Conservation (phyloP, 2,888 invertebrate genomes). For the Ellobium chinense region DNA sequence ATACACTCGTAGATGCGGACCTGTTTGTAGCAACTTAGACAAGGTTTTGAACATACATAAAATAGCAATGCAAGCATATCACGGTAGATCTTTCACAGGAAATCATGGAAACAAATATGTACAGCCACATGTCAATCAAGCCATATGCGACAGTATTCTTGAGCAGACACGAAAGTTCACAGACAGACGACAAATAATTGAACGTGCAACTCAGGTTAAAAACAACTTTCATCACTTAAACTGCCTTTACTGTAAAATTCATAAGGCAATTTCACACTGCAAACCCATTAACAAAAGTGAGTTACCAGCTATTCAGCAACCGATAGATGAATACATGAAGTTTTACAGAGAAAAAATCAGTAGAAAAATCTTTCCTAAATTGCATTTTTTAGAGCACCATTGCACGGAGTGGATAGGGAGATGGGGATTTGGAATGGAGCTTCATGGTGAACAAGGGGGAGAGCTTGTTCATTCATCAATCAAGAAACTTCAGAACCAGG, state of each 20-base stretch:
- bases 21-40: conserved; percentile 2
- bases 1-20: not conserved
- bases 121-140: not conserved
- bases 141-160: not conserved
- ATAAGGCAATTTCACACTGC: not conserved
- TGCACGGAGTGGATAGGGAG: conserved; percentile 22
- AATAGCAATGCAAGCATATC: not conserved
- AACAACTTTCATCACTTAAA: not conserved
- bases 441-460: conserved; percentile 36
- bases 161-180: not conserved
- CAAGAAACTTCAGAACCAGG: not conserved
- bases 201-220: not conserved
- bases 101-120: not conserved
- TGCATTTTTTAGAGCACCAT: conserved; percentile 13
- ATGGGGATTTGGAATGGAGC: conserved; percentile 19
- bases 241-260: conserved; percentile 1
- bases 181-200: not conserved
- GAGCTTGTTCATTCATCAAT: conserved; percentile 19
- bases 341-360: not conserved
- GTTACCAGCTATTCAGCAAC: not conserved
- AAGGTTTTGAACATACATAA: not conserved
- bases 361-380: not conserved
- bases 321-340: conserved; percentile 17
- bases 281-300: not conserved
- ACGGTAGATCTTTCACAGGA: conserved; percentile 4